Evolutionary conservation across 2,797 vertebrate species (phyloP).

Genomic region (Thalassophryne amazonica): DNA sequence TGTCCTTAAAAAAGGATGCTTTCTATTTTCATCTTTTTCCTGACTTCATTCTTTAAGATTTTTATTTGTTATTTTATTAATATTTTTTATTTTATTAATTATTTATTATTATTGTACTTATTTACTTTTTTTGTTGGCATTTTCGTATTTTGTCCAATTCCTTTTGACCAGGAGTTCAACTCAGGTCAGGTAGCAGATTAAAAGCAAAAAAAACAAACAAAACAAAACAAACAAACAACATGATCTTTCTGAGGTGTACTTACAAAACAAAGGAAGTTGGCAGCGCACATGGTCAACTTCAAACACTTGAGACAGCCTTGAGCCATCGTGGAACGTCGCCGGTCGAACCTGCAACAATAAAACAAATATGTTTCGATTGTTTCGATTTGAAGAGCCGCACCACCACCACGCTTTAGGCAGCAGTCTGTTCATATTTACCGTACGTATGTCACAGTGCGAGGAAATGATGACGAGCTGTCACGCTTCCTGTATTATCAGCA

Average conservation of each 20-base stretch:
- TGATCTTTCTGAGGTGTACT: slow-evolving; percentile 31
- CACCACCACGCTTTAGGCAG: neutral
- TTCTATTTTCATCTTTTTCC: no score
- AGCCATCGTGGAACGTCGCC: slow-evolving; percentile 59
- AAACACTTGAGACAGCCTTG: slow-evolving; percentile 78
- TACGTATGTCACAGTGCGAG: neutral
- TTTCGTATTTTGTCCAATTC: no score
- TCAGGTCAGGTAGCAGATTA: neutral
- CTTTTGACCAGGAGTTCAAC: no score
- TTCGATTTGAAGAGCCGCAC: neutral
- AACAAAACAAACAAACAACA: neutral
- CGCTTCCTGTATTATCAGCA: slow-evolving; percentile 37
- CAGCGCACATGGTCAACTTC: slow-evolving; percentile 79
- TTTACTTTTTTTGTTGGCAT: no score
- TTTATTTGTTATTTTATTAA: no score
- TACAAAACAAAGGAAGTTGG: slow-evolving; percentile 82
- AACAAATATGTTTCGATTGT: neutral
- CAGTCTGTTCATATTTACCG: neutral
- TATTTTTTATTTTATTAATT: no score
- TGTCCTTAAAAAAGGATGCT: no score
- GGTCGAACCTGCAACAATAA: slow-evolving; percentile 44
- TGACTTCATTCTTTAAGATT: no score
- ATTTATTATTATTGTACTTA: no score
- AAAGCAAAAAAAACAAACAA: neutral
- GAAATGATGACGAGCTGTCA: neutral